A percentile compares a stretch with the other conserved stretches of the same genome.
Conservation (phyloP, 1,140 invertebrate species). For the Nomia melanderi region DNA sequence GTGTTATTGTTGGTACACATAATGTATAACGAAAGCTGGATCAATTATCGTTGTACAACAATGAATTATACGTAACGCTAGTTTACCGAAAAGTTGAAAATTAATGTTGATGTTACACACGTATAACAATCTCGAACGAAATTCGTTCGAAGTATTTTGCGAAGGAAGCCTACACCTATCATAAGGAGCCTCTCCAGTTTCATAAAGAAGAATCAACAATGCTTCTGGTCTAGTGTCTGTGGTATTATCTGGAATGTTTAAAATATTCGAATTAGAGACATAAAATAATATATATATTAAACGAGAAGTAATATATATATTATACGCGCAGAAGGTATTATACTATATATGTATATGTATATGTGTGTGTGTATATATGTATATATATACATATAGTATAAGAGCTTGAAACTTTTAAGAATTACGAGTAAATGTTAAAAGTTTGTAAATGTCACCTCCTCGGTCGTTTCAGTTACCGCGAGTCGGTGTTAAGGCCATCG, state of each 20-base stretch:
- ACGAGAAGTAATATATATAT: constrained; percentile 48
- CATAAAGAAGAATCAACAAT: constrained; percentile 20
- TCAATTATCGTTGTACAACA: constrained; percentile 23
- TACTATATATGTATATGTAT: neutral
- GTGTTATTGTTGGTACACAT: constrained; percentile 34
- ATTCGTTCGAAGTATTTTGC: constrained; percentile 5
- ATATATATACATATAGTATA: constrained; percentile 15
- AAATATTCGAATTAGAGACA: constrained; percentile 33
- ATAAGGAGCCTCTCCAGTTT: constrained; percentile 17
- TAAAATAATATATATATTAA: constrained; percentile 39
- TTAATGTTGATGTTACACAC: constrained; percentile 57
- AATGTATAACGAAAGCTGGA: constrained; percentile 35
- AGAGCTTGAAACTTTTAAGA: constrained; percentile 36
- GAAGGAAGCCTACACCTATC: constrained; percentile 30
- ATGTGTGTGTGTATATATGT: neutral
- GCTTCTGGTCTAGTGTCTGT: constrained; percentile 39
- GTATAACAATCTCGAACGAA: constrained; percentile 41
- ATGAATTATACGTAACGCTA: constrained; percentile 21
- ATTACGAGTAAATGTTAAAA: constrained; percentile 48
- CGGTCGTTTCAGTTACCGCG: constrained; percentile 28
- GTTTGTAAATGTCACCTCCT: constrained; percentile 52
- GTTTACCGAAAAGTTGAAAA: constrained; percentile 44
- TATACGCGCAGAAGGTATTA: constrained; percentile 36
- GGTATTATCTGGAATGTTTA: constrained; percentile 44
- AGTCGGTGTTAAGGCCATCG: constrained; percentile 22